A percentile compares a stretch with the other conserved stretches of the same genome.
Conservation (phyloP, 2,888 invertebrate genomes). For the Ornithoptera alexandrae region DNA sequence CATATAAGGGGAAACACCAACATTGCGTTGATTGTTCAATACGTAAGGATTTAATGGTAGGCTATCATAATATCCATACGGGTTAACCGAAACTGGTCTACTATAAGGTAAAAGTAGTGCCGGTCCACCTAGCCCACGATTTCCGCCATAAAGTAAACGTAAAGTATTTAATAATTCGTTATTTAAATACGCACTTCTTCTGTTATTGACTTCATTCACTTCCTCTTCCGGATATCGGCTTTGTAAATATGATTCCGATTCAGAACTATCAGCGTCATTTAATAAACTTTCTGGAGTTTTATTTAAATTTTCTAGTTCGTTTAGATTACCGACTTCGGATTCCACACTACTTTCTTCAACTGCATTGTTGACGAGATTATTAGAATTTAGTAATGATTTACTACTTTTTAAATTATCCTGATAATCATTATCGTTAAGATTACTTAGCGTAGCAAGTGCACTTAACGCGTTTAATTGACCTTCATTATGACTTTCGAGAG, state of each 20-base stretch:
- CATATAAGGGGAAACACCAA: too few relatives aligned
- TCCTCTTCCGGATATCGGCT: slow-evolving; percentile 3
- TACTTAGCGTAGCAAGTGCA: slow-evolving; percentile 12
- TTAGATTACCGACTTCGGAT: slow-evolving; percentile 2
- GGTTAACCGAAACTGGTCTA: too few relatives aligned
- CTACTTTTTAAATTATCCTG: background rate
- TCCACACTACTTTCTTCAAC: background rate
- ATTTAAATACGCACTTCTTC: slow-evolving; percentile 7
- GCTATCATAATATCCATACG: too few relatives aligned
- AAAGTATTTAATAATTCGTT: background rate
- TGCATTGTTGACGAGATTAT: background rate
- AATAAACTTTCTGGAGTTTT: background rate
- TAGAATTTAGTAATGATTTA: background rate
- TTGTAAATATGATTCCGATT: background rate
- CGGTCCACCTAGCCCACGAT: background rate
- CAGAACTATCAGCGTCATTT: background rate
- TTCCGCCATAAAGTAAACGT: background rate
- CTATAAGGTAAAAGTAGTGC: background rate
- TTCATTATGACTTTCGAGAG: slow-evolving; percentile 5
- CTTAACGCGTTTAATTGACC: slow-evolving; percentile 13
- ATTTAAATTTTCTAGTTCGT: slow-evolving; percentile 5
- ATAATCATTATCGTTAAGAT: background rate
- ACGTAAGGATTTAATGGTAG: too few relatives aligned
- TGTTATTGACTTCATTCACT: background rate
- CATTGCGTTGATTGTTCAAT: too few relatives aligned